Percentiles rank a stretch among this genome's conserved stretches.
phyloP scores from a whole-genome alignment of 1,140 invertebrate species.

The Galleria mellonella region DNA sequence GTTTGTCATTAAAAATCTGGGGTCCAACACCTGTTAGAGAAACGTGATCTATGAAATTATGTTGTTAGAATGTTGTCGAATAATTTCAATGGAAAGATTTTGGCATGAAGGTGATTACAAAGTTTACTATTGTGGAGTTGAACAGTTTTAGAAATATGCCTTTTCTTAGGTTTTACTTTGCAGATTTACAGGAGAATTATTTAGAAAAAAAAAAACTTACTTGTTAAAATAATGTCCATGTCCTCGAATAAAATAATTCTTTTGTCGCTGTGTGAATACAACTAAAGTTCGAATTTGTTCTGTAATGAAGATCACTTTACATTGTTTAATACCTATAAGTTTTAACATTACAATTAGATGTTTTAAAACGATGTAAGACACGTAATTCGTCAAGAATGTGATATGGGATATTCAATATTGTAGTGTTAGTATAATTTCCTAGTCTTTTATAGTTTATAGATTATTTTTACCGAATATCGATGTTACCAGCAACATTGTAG shows the following conservation, averaged over 20 bases:
- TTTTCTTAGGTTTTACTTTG: no score
- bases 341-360: background rate
- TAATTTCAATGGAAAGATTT: background rate
- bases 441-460: conserved; percentile 7
- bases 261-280: no score
- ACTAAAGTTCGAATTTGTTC: no score
- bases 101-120: background rate
- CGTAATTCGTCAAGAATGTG: conserved; percentile 24
- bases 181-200: no score
- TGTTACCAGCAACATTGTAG: background rate
- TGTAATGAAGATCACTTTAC: no score
- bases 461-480: background rate
- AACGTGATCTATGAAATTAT: conserved; percentile 15
- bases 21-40: conserved; percentile 56
- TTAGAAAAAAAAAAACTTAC: no score
- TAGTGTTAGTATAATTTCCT: conserved; percentile 14
- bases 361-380: conserved; percentile 1
- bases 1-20: conserved; percentile 50
- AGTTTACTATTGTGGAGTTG: conserved; percentile 11
- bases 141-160: no score
- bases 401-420: conserved; percentile 17
- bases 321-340: background rate
- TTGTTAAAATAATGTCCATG: conserved; percentile 7
- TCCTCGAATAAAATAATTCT: background rate
- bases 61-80: background rate